These are phyloP conservation scores for Tinea trinotella DNA, from an alignment of 2,888 invertebrate species.

Conservation along the genomic window DNA sequence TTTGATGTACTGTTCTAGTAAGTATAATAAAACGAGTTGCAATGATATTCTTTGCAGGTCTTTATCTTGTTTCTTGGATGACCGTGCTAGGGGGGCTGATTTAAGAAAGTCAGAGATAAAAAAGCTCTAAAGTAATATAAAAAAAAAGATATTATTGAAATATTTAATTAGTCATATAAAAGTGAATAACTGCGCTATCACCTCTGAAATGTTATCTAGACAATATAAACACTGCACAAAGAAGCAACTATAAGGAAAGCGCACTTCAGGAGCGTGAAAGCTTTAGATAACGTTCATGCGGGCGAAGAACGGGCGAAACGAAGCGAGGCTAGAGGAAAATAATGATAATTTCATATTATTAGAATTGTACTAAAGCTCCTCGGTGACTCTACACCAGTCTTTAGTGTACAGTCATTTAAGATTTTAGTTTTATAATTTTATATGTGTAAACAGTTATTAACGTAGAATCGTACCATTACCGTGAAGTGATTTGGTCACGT, in stretches of 20 bases:
- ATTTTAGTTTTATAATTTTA: background rate
- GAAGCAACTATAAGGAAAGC: background rate
- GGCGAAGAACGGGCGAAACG: background rate
- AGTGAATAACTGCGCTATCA: background rate
- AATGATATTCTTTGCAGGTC: no score
- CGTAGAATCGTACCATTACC: no score
- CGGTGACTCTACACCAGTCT: background rate
- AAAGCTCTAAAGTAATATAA: no score
- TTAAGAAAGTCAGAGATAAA: no score
- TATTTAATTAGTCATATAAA: background rate
- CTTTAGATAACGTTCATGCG: constrained; percentile 12
- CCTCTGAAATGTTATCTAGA: background rate
- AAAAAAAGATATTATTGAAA: no score
- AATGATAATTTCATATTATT: constrained; percentile 37
- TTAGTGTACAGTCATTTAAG: no score
- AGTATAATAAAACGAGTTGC: no score
- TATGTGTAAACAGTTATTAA: background rate
- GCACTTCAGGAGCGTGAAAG: background rate
- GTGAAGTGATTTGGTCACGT: no score
- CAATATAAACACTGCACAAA: background rate
- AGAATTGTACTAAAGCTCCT: constrained; percentile 27
- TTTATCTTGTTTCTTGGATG: no score
- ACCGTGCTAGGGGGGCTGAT: no score
- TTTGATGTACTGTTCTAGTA: no score
- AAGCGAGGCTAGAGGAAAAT: constrained; percentile 22